Evolutionary conservation across 2,888 invertebrate genomes (phyloP).

Genomic region (Pantelozetes paolii): DNA sequence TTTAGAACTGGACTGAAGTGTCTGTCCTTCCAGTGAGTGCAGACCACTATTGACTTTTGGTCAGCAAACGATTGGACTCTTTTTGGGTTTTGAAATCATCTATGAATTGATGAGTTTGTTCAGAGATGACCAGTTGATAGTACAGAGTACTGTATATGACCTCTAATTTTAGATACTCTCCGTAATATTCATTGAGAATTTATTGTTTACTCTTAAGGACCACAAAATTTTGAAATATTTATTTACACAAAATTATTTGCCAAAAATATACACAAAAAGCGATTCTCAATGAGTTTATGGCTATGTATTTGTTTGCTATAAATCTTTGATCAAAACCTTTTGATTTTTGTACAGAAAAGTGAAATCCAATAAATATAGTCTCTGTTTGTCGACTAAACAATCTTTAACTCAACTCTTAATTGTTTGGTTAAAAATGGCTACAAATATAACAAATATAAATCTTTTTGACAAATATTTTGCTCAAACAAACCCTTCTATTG

Average conservation of each 20-base stretch:
- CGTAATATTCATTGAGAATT: constrained; percentile 10
- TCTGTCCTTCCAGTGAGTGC: neutral
- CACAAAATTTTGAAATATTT: neutral
- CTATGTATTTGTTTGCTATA: neutral
- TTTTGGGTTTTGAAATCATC: neutral
- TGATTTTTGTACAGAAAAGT: neutral
- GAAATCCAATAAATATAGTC: constrained; percentile 11
- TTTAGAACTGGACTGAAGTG: neutral
- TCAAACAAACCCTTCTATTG: constrained; percentile 23
- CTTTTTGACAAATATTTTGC: constrained; percentile 3
- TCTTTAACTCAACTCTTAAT: neutral
- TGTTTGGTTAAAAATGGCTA: constrained; percentile 9
- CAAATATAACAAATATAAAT: constrained; percentile 7
- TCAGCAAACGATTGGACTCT: constrained; percentile 18
- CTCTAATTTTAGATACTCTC: constrained; percentile 17
- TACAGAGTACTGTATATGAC: neutral
- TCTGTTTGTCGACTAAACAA: constrained; percentile 18
- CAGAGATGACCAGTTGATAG: constrained; percentile 19
- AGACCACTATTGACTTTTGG: constrained; percentile 21
- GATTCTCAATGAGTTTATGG: neutral
- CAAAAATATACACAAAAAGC: constrained; percentile 9
- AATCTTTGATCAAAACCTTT: constrained; percentile 10
- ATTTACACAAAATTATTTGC: constrained; percentile 9
- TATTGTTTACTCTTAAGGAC: constrained; percentile 13
- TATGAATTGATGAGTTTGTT: constrained; percentile 26